Evolutionary conservation across 2,113 vertebrate genomes (phyloP), one percentile per base, ranked within the genome.

Genomic region (Rhabdomys dilectus): DNA sequence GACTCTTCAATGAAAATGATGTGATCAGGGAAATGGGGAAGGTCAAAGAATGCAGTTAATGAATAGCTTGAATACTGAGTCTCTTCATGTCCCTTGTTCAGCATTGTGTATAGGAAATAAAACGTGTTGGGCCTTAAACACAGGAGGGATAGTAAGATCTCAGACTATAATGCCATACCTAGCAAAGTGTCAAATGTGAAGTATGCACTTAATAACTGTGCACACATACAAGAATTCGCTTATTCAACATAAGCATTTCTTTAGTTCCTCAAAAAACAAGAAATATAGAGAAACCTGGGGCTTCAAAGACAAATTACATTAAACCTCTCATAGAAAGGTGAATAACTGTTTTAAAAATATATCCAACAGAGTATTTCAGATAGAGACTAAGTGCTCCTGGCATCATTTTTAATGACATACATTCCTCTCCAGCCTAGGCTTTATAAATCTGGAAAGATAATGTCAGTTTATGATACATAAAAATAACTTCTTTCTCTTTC

Each of bases 261-360:
- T 78, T 95, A 77, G 5, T 72, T 97, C 42, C 62, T 82, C 56
- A 19, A 94, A 89, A 93, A 21, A 73, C 2, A 95, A 80, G 29
- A 97, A 90, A 77, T 78, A 29, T 26, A 91, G 42, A 94, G 66
- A 93, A 95, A 34, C 12, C 45, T 64, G 42, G 3, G 7, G 26
- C 60, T 95, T 94, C 36, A 91, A 91, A 94, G n/a, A 75, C 89
- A 73, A 81, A 89, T 90, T 91, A 88, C 29, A 64, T 58, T 70
- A 9, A 91, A 45, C 3, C 39, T 80, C 4, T 87, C 73, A 78
- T 29, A 62, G 6, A 93, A 94, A 96, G 5, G 39, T 19, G 36
- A 45, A 48, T 5, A 77, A 11, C 45, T 93, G 8, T 62, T 5
- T 73, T 96, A 56, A 78, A 92, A 80, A 53, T 36, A 45, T 5